Percentiles rank a stretch among this genome's conserved stretches.
Conservation (phyloP, 2,888 invertebrate species). For the Arge pagana region DNA sequence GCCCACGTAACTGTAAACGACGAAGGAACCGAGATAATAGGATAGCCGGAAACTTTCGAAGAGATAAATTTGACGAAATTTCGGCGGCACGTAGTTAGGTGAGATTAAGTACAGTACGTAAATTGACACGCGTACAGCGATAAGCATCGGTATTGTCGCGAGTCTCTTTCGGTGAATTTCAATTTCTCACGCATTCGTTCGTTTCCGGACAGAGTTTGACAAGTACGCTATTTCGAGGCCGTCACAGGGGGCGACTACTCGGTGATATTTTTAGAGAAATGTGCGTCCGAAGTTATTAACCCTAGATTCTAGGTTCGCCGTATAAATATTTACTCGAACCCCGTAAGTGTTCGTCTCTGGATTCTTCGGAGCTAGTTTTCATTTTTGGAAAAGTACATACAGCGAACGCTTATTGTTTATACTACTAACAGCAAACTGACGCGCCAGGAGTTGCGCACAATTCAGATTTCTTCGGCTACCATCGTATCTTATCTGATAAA, state of each 20-base stretch:
- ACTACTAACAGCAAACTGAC: too few species aligned
- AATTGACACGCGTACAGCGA: neutral
- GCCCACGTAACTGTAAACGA: too few species aligned
- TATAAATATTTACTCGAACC: constrained; percentile 25
- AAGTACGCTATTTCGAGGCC: constrained; percentile 16
- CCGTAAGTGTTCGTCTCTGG: neutral
- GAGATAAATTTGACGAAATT: too few species aligned
- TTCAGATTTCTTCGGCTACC: neutral
- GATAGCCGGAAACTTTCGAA: too few species aligned
- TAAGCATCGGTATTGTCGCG: neutral
- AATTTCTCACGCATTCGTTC: neutral
- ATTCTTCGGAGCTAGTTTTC: too few species aligned
- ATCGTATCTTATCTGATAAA: neutral
- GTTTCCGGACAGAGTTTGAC: constrained; percentile 2
- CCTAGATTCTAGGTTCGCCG: constrained; percentile 28
- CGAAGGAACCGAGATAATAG: too few species aligned
- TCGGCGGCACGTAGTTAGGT: too few species aligned
- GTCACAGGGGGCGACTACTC: constrained; percentile 19
- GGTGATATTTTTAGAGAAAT: constrained; percentile 45
- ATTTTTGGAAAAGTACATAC: too few species aligned
- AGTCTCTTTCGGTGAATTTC: neutral
- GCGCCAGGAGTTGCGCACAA: neutral
- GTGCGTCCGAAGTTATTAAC: constrained; percentile 47
- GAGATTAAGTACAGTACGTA: too few species aligned
- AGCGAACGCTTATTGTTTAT: too few species aligned